A percentile compares a stretch with the other conserved stretches of the same genome.
These are phyloP conservation scores for Acromyrmex charruanus DNA, from an alignment of 1,140 invertebrate species.

Conservation along the genomic window DNA sequence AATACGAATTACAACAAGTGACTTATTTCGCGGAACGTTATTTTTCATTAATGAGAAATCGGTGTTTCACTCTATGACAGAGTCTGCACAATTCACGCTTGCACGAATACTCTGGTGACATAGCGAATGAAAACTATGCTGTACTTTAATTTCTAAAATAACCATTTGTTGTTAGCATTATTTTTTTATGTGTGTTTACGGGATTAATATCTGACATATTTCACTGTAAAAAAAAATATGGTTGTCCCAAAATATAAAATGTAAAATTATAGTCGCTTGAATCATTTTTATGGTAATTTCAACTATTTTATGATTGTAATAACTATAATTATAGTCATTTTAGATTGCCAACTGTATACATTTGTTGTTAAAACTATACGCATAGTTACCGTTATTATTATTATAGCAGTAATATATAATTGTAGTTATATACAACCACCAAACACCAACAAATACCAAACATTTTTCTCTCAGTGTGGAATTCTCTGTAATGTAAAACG, in stretches of 20 bases:
- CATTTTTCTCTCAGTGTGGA: background rate
- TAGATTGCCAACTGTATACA: too few relatives aligned
- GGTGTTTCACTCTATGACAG: background rate
- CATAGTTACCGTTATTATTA: too few relatives aligned
- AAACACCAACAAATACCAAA: too few relatives aligned
- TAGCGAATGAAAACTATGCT: background rate
- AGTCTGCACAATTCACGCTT: background rate
- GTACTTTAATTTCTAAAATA: background rate
- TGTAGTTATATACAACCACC: too few relatives aligned
- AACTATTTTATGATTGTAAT: too few relatives aligned
- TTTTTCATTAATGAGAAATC: conserved; percentile 29
- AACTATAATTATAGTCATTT: too few relatives aligned
- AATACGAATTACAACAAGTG: conserved; percentile 3
- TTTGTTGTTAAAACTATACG: too few relatives aligned
- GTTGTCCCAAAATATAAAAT: too few relatives aligned
- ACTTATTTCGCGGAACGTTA: background rate
- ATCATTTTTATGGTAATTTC: too few relatives aligned
- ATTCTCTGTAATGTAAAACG: background rate
- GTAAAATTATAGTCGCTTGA: too few relatives aligned
- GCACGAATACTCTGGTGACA: background rate
- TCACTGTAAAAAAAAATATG: background rate
- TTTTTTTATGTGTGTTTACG: background rate
- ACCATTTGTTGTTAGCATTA: background rate
- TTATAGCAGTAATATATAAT: too few relatives aligned
- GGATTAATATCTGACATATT: background rate